These are phyloP conservation scores for Holocentrus rufus DNA, from an alignment of 2,797 vertebrate genomes.

Conservation along the genomic window DNA sequence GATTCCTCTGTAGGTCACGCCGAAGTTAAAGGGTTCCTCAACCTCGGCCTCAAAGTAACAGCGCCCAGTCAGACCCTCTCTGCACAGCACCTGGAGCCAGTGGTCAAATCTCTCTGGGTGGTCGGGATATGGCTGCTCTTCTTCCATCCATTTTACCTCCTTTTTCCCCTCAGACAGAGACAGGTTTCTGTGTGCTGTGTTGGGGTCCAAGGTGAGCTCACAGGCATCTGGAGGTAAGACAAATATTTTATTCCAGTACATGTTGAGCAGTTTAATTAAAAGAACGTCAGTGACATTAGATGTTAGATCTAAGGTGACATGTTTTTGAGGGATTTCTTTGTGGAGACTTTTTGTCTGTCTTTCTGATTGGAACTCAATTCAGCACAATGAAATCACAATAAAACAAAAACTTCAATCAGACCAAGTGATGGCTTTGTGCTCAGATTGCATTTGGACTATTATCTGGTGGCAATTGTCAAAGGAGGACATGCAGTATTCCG, in stretches of 20 bases:
- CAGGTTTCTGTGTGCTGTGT: constrained; percentile 35
- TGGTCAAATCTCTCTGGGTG: constrained; percentile 10
- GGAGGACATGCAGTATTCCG: no score
- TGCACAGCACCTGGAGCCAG: constrained; percentile 33
- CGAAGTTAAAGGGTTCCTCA: constrained; percentile 7
- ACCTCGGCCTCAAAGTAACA: constrained; percentile 56
- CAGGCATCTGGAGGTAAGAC: constrained; percentile 45
- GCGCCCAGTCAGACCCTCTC: constrained; percentile 38
- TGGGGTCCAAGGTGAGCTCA: constrained; percentile 41
- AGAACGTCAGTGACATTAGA: no score
- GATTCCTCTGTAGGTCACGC: constrained; percentile 26
- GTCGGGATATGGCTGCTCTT: not conserved
- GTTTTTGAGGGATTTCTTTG: no score
- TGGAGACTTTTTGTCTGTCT: no score
- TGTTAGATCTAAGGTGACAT: no score
- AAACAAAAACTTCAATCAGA: no score
- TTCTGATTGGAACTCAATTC: no score
- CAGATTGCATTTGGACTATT: no score
- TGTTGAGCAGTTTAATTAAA: no score
- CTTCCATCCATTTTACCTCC: constrained; percentile 40
- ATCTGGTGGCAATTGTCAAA: no score
- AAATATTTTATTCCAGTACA: not conserved
- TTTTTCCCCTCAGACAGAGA: constrained; percentile 46
- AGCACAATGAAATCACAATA: no score
- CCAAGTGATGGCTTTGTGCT: no score